Evolutionary conservation across 92 coral and sea anemone genomes (phyloP), one percentile per base, ranked within the genome.

Genomic region (Porites evermanni): DNA sequence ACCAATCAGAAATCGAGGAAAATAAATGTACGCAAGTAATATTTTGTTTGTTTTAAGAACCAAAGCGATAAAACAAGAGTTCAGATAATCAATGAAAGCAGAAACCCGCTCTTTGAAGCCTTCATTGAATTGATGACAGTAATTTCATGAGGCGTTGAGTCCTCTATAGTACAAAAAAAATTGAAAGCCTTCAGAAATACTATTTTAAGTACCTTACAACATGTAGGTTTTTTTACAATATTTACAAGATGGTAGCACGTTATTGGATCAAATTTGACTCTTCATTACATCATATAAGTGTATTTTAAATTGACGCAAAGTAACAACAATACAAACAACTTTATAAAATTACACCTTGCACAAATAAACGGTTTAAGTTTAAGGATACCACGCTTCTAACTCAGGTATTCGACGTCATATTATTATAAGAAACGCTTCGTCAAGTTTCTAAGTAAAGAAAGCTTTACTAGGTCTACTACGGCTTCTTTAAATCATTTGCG

Each of bases 181-280:
- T 0, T 38, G 5, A 38, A 38, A 38, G 47, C 47, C 47, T 38
- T 4, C 47, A 38, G 6, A 8, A 64, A 3, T 11, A 50, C 12
- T 47, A 18, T 2, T 8, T 50, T 6, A 51, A 14, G 8, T 16
- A 66, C 12, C 70, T 12, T 44, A 53, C 26, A 58, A 60, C 6
- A 53, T 26, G 67, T 79, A n/a, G 53, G 20, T 67, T 23, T 24
- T 24, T 24, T 24, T 2, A 21, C 11, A 53, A 79, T 67, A 79
- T 66, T 14, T 79, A 79, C 82, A 79, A 52, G 17, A 9, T 20
- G 67, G 58, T 60, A 1, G 83, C 21, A 67, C 47, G 51, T 67
- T 67, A 54, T 4, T 52, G 53, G 60, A 67, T 67, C 4, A n/a
- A 66, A 6, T 11, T 14, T 21, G n/a, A 8, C 7, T 11, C 61